phyloP scores from a whole-genome alignment of 2,113 vertebrate genomes.

The Ailuropoda melanoleuca region DNA sequence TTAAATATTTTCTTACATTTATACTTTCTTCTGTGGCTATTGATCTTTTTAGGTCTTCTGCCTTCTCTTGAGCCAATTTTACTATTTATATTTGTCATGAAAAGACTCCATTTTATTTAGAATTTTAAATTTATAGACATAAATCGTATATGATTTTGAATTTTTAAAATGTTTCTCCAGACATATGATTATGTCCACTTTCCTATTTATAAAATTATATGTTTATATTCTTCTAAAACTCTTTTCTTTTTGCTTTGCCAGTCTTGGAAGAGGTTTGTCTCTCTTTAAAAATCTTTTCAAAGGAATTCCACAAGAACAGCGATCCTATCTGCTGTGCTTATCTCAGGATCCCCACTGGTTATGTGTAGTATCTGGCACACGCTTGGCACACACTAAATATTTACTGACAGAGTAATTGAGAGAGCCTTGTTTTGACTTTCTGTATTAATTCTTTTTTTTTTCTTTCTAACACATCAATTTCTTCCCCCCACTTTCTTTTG shows the following conservation, averaged over 20 bases:
- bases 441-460: background rate
- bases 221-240: background rate
- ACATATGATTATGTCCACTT: background rate
- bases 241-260: background rate
- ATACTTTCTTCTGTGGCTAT: background rate
- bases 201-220: background rate
- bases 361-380: background rate
- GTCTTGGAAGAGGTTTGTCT: background rate
- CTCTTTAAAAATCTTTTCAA: background rate
- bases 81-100: background rate
- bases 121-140: slow-evolving; percentile 17
- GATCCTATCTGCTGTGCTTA: background rate
- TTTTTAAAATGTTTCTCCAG: background rate
- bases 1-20: slow-evolving; percentile 42
- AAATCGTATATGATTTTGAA: background rate
- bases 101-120: background rate
- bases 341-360: background rate
- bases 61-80: background rate
- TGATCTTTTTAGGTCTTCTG: background rate
- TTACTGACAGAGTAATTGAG: background rate
- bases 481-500: background rate
- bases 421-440: background rate
- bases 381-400: background rate
- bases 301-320: background rate
- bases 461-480: background rate